phyloP scores from a whole-genome alignment of 2,888 invertebrate genomes.

The Cataglyphis cursor region DNA sequence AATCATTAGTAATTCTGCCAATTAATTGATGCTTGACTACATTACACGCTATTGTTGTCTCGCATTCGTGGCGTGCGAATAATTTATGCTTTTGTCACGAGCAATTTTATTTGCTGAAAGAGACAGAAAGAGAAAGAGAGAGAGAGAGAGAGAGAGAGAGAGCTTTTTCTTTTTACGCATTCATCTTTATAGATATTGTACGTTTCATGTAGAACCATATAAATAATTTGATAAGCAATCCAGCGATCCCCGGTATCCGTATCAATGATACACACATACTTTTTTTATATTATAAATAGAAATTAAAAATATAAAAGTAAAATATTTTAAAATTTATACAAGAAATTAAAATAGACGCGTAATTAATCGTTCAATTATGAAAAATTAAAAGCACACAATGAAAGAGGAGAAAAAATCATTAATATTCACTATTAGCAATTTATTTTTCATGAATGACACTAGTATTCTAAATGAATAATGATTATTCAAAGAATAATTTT shows the following conservation, averaged over 20 bases:
- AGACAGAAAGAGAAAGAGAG: neutral
- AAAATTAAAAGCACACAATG: neutral
- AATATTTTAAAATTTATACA: constrained; percentile 1
- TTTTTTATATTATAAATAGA: neutral
- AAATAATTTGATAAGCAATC: constrained; percentile 67
- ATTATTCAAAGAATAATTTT: neutral
- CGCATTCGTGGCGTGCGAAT: constrained; percentile 53
- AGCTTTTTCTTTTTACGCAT: constrained; percentile 13
- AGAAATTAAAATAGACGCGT: neutral
- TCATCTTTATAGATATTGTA: constrained; percentile 48
- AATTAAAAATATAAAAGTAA: neutral
- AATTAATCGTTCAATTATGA: neutral
- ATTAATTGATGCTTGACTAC: constrained; percentile 63
- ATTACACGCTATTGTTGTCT: constrained; percentile 47
- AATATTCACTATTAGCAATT: neutral
- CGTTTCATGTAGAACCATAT: constrained; percentile 54
- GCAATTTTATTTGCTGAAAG: constrained; percentile 30
- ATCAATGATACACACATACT: neutral
- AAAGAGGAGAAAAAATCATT: neutral
- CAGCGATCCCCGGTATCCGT: constrained; percentile 56
- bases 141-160: neutral
- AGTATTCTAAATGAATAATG: neutral
- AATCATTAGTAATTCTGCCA: constrained; percentile 41
- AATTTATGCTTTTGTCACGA: constrained; percentile 59
- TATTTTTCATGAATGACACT: neutral